Percentiles rank a stretch among this genome's conserved stretches.
phyloP scores from a whole-genome alignment of 1,140 invertebrate species.

The Artemia franciscana region DNA sequence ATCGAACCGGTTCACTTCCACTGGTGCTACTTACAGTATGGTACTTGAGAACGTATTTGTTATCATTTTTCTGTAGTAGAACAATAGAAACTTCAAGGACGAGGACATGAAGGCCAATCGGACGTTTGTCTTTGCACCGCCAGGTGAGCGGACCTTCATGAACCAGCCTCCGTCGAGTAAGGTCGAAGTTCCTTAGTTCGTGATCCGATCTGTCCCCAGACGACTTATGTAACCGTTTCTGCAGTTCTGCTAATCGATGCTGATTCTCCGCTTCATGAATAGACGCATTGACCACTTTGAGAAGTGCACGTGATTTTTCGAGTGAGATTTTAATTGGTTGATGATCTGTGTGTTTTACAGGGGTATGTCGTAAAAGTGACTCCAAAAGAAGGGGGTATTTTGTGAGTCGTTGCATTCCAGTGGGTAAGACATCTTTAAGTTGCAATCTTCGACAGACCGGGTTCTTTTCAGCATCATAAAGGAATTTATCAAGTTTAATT shows the following conservation, averaged over 20 bases:
- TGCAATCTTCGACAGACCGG: conserved; percentile 71
- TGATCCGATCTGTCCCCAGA: conserved; percentile 38
- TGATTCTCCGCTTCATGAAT: conserved; percentile 78
- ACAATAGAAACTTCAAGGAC: conserved; percentile 68
- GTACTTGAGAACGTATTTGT: conserved; percentile 58
- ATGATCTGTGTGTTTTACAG: conserved; percentile 25
- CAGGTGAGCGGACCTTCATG: conserved; percentile 59
- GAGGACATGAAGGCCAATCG: conserved; percentile 60
- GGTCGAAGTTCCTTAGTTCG: conserved; percentile 50
- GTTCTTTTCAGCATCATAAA: conserved; percentile 63
- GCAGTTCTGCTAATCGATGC: conserved; percentile 59
- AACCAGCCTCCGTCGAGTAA: conserved; percentile 54
- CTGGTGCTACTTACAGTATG: conserved; percentile 27
- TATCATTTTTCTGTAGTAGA: conserved; percentile 62
- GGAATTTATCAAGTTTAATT: conserved; percentile 57
- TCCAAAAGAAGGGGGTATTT: conserved; percentile 90
- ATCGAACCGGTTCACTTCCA: conserved; percentile 11
- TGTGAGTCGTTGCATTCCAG: conserved; percentile 70
- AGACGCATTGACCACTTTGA: conserved; percentile 74
- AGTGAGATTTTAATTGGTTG: conserved; percentile 37
- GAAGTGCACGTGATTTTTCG: conserved; percentile 58
- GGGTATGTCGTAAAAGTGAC: conserved; percentile 50
- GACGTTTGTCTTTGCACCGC: conserved; percentile 40
- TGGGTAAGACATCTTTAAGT: conserved; percentile 73
- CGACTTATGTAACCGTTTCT: conserved; percentile 54